Conservation (phyloP, 1,140 invertebrate genomes). For the Anoplophora glabripennis region DNA sequence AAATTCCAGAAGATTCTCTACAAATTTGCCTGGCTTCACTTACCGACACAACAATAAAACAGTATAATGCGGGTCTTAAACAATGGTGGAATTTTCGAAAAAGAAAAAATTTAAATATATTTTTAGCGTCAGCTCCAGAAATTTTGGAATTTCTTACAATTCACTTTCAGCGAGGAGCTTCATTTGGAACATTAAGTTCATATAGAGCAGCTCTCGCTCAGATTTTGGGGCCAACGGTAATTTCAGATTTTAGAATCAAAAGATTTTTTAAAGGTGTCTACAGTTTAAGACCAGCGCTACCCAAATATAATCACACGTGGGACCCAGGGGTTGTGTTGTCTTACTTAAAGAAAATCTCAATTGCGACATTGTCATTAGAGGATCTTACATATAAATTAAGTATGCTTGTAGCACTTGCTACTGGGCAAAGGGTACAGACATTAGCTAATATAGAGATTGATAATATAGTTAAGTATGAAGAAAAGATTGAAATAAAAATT, state of each 20-base stretch:
- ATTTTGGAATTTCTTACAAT: background rate
- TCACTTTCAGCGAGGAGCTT: background rate
- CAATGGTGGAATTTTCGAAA: too few relatives aligned
- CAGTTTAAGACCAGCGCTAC: background rate
- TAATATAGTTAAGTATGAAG: background rate
- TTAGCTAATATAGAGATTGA: constrained; percentile 3
- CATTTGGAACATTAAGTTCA: background rate
- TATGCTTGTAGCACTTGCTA: background rate
- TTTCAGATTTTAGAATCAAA: background rate
- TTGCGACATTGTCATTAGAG: background rate
- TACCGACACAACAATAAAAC: background rate
- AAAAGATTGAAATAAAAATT: constrained; percentile 2
- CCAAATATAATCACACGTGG: background rate
- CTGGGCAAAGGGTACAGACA: background rate
- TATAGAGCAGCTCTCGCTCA: background rate
- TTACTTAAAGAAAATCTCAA: background rate
- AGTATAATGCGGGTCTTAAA: too few relatives aligned
- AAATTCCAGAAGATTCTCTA: background rate
- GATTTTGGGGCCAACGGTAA: background rate
- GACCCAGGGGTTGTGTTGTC: background rate
- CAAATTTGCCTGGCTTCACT: background rate
- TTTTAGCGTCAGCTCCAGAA: background rate
- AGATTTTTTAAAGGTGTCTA: constrained; percentile 5
- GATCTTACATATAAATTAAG: background rate
- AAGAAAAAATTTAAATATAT: background rate